Conservation (phyloP, 2,113 vertebrate genomes). For the Pipra filicauda region DNA sequence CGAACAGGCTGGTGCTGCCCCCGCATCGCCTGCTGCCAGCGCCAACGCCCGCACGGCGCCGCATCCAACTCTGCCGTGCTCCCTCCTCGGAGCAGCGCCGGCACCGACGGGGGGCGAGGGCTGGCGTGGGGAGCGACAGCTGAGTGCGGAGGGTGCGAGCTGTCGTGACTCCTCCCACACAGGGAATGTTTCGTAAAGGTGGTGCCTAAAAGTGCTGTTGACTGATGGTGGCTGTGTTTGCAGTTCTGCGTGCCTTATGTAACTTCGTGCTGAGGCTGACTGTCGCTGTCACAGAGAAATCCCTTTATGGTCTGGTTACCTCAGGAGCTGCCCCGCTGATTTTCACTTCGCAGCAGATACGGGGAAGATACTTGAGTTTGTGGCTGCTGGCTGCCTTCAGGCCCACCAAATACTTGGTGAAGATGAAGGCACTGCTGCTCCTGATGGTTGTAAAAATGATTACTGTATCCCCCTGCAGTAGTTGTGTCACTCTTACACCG, state of each 20-base stretch:
- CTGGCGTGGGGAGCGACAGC: neutral
- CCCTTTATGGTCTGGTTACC: fast-evolving
- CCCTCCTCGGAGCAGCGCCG: neutral
- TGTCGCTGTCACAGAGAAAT: neutral
- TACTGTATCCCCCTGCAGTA: neutral
- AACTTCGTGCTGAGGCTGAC: neutral
- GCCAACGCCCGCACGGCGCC: neutral
- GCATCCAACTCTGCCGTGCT: neutral
- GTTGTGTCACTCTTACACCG: neutral
- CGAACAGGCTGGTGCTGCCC: neutral
- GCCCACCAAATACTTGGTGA: neutral
- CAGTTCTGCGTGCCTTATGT: neutral
- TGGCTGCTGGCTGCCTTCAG: neutral
- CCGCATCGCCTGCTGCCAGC: neutral
- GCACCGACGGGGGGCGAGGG: neutral
- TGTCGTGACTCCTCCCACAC: neutral
- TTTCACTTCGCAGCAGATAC: neutral
- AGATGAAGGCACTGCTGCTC: neutral
- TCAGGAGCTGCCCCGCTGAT: neutral
- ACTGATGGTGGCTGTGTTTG: fast-evolving
- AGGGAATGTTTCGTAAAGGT: neutral
- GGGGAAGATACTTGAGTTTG: fast-evolving
- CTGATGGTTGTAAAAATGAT: neutral
- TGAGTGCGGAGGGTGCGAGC: neutral
- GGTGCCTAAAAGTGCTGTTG: neutral